Evolutionary conservation across 2,797 vertebrate genomes (phyloP).

Genomic region (Taeniopygia guttata): DNA sequence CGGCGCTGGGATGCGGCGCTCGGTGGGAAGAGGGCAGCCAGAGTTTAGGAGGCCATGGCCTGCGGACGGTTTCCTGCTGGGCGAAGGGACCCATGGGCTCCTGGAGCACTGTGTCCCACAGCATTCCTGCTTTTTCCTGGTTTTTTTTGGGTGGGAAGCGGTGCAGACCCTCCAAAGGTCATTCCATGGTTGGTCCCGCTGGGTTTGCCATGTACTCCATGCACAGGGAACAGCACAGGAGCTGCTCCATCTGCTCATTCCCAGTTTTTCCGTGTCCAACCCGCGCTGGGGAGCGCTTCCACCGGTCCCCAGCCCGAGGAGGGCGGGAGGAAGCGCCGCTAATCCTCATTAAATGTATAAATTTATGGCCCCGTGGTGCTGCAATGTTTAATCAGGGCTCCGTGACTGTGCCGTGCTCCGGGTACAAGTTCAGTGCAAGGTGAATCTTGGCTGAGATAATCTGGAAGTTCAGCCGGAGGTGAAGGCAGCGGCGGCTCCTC

Average conservation of each 20-base stretch:
- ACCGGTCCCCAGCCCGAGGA: background rate
- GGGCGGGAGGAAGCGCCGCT: background rate
- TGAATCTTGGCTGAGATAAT: constrained; percentile 83
- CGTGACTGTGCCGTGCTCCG: constrained; percentile 73
- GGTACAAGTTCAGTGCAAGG: constrained; percentile 82
- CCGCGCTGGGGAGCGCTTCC: fast-evolving
- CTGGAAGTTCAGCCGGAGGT: constrained; percentile 91
- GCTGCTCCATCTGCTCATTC: fast-evolving
- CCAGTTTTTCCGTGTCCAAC: background rate
- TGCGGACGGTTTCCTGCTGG: constrained; percentile 16
- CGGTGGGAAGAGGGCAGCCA: constrained; percentile 38
- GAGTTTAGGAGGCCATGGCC: constrained; percentile 51
- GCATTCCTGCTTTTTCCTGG: background rate
- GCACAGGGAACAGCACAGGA: fast-evolving
- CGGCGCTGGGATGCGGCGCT: background rate
- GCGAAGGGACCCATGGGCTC: background rate
- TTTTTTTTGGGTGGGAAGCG: background rate
- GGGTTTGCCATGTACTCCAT: fast-evolving
- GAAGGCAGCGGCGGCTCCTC: constrained; percentile 81
- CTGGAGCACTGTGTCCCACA: fast-evolving
- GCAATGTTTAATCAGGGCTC: constrained; percentile 73
- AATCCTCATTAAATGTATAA: constrained; percentile 54
- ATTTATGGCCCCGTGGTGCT: constrained; percentile 59
- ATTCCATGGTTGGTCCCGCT: fast-evolving
- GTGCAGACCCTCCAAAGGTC: fast-evolving